Evolutionary conservation across 1,140 invertebrate species (phyloP).

Genomic region (Trypoxylus dichotomus): DNA sequence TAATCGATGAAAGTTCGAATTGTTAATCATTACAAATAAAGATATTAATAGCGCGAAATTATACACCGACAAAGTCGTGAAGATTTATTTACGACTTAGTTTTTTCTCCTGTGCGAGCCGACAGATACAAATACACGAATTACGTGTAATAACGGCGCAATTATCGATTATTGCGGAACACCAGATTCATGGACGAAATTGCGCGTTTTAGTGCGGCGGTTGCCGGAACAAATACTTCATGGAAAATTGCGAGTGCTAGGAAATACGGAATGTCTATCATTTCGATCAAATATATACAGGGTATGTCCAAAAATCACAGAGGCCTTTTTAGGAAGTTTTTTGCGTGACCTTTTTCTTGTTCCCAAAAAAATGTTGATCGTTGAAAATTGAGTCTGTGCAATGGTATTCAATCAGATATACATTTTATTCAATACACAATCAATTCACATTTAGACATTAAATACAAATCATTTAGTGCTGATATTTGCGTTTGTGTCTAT

Average conservation of each 20-base stretch:
- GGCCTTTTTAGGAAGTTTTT: no score
- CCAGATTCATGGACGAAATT: not conserved
- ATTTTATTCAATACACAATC: no score
- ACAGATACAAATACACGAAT: not conserved
- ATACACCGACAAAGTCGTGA: not conserved
- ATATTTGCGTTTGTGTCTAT: no score
- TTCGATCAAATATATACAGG: no score
- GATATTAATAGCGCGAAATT: not conserved
- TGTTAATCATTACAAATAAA: not conserved
- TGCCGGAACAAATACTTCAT: not conserved
- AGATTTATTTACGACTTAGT: not conserved
- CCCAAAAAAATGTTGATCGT: no score
- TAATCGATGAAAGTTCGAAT: not conserved
- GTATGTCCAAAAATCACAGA: no score
- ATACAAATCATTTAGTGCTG: no score
- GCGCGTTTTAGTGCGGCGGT: not conserved
- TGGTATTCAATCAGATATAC: no score
- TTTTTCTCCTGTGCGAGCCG: not conserved
- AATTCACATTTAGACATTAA: no score
- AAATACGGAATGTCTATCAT: no score
- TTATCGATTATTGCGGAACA: slow-evolving; percentile 6
- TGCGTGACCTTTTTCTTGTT: no score
- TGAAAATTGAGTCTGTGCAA: no score
- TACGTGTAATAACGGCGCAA: not conserved
- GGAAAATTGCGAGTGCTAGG: not conserved